phyloP scores from a whole-genome alignment of 2,113 vertebrate genomes.

The Dolichotis patagonum region DNA sequence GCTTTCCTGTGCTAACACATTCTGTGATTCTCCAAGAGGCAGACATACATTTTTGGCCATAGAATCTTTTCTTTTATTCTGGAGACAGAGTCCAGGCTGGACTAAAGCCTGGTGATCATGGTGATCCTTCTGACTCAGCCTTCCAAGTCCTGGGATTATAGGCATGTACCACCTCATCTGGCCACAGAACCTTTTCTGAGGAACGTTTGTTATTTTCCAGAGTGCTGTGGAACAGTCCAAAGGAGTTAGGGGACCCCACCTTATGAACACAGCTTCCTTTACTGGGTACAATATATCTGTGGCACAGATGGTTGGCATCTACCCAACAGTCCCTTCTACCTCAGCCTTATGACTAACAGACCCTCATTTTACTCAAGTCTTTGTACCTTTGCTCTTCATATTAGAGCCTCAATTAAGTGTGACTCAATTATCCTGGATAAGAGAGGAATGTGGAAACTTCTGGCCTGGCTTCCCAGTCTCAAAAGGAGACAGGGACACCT shows the following conservation, averaged over 20 bases:
- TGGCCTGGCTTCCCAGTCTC: not conserved
- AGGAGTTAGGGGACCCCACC: not conserved
- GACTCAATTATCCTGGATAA: not conserved
- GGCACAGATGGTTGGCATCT: not conserved
- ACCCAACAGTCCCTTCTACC: not conserved
- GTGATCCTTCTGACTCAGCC: not conserved
- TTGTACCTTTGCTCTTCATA: not conserved
- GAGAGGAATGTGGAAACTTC: not conserved
- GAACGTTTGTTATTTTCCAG: not conserved
- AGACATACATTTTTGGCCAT: not conserved
- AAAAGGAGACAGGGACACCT: not conserved
- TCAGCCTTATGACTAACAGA: not conserved
- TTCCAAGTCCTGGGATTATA: not conserved
- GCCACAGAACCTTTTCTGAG: not conserved
- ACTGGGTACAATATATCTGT: not conserved
- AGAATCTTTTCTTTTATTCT: not conserved
- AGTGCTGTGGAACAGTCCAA: not conserved
- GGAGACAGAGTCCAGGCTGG: not conserved
- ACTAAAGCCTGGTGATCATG: not conserved
- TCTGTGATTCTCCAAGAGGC: not conserved
- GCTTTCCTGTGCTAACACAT: not conserved
- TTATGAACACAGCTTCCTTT: not conserved
- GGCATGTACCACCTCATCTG: not conserved
- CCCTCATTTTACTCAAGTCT: not conserved
- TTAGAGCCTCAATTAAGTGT: not conserved